Percentiles rank a stretch among this genome's conserved stretches.
Conservation (phyloP, 2,797 vertebrate species). For the Urocyon cinereoargenteus region DNA sequence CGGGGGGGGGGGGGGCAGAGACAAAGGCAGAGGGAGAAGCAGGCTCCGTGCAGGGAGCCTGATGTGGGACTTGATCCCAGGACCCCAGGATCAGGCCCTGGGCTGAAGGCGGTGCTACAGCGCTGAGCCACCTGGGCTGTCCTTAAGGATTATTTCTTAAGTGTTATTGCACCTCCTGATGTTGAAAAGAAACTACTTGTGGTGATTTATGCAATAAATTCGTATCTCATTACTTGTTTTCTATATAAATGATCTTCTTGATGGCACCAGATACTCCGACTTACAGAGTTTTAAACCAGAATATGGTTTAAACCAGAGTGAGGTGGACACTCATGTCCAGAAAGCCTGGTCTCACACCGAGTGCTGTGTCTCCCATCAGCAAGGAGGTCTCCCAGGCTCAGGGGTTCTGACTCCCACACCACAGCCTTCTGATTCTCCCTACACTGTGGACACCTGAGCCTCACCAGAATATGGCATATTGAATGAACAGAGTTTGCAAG, state of each 20-base stretch:
- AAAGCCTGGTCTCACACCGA: not conserved
- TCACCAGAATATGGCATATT: not conserved
- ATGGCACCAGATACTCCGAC: not conserved
- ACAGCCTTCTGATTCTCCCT: not conserved
- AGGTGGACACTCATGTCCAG: not conserved
- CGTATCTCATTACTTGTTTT: not conserved
- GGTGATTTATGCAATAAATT: conserved; percentile 15
- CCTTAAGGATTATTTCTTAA: not conserved
- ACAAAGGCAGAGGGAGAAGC: no score
- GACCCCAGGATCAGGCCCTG: no score
- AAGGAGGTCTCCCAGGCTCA: not conserved
- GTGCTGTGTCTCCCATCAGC: not conserved
- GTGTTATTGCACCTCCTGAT: not conserved
- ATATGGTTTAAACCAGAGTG: not conserved
- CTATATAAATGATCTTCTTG: not conserved
- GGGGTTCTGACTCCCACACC: not conserved
- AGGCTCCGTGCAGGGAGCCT: no score
- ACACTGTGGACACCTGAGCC: not conserved
- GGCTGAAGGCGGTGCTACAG: no score
- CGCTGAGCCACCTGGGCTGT: no score
- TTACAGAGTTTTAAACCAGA: not conserved
- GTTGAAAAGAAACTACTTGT: not conserved
- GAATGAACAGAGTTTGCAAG: not conserved
- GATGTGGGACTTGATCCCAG: no score
- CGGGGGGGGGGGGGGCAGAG: no score